Evolutionary conservation across 2,797 vertebrate species (phyloP), one percentile per base, ranked within the genome.

Genomic region (Echeneis naucrates): DNA sequence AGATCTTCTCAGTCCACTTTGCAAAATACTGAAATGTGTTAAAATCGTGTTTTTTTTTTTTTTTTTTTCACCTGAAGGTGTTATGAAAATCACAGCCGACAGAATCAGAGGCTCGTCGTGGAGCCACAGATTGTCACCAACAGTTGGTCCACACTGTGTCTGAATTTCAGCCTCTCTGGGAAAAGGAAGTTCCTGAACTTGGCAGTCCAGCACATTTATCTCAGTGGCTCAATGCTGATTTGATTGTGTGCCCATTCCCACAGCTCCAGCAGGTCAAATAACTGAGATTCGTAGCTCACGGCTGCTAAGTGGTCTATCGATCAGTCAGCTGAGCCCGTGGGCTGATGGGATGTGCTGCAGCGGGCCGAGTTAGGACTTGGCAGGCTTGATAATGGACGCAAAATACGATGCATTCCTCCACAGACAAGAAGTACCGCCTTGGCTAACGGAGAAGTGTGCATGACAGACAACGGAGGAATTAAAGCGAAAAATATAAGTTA

Each of bases 231-330:
- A 4, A 90, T 92, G 84, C 81, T 91, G 82, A 92, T 92, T 87
- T 73, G 86, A 90, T 92, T 89, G 79, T 10, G 27, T 62, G 65
- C 40, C 79, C 85, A 83, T 88, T 87, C 84, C 83, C 83, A 82
- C 86, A 76, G 79, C 64, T 82, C 58, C 62, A 66, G 81, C 77
- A 13, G 87, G 86, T 91, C 90, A 87, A 81, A 88, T 90, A 85
- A 87, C 89, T 81, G 80, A 63, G 86, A 87, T 87, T 84, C 80
- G 88, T 67, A 84, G 80, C 80, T 85, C 82, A 61, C 69, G 32
- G 76, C 69, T 27, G 60, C 87, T 91, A 89, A 92, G 86, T 91
- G 84, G 81, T 86, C 72, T 48, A 88, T 92, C 64, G 85, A 89
- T 89, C 82, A 63, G 81, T 74, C 77, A 68, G 85, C 78, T 48